Base-by-base conservation (phyloP, 2,113 vertebrate genomes). In the Alethe castanea region DNA sequence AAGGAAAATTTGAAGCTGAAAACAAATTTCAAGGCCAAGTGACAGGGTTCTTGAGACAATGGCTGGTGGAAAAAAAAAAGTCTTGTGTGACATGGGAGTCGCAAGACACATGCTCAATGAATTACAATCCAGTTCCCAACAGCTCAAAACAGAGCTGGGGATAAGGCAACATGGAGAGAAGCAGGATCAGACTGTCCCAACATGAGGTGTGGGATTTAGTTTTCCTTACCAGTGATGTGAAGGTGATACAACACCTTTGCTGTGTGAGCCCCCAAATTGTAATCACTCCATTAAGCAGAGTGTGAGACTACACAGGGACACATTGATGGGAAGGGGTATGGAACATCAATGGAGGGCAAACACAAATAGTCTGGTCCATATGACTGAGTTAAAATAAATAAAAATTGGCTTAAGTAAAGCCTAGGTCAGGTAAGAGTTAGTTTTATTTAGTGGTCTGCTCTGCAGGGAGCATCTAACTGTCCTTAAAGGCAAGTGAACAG, bases 151-250 rank as follows among this genome's bases (percentile, higher is more conserved):
- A 73, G 62, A 81, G 59, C 48, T 60, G 38, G 35, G 56, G n/a
- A 44, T 1, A 15, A 73, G n/a, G 45, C 12, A 14, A 3, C 0
- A 0, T 2, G 38, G 22, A 45, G 6, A 74, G 23, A 19, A 72
- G 52, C 35, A 47, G 16, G 38, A 67, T 36, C 44, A 74, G 60
- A 23, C 52, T 3, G 4, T 28, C 42, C 64, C 31, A 70, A 2
- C 5, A 6, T 0, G 15, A 81, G 20, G 11, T 2, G 0, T 13
- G 33, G 36, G 38, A 4, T 3, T 13, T 14, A 13, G 24, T 40
- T 71, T 56, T 7, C 28, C 29, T 64, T 38, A 54, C 5, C 50
- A 38, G 23, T 4, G 33, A 72, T 11, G 24, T 9, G 33, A 89
- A 31, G 14, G 33, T 3, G 5, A 80, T 10, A 44, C 11, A 62